Evolutionary conservation across 2,888 invertebrate genomes (phyloP), one percentile per base, ranked within the genome.

Genomic region (Temnothorax unifasciatus): DNA sequence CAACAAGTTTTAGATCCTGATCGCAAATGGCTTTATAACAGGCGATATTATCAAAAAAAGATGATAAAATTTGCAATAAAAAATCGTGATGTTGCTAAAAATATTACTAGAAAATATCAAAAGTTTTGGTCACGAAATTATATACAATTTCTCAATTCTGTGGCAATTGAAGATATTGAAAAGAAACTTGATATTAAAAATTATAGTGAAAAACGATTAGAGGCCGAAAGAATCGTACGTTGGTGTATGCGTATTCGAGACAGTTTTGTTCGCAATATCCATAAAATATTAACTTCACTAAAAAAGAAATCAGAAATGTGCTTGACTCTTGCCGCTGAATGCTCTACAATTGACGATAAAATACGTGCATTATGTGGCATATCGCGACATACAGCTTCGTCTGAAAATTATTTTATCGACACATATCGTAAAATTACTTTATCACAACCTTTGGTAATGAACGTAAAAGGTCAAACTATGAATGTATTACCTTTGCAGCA

Each of bases 241-340:
- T 21, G 25, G 4, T 68, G 50, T 34, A 38, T 54, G 21, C 3
- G 9, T 21, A 38, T 71, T 38, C 3, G 38, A 38, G 2, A 54
- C 0, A 38, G 8, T 34, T 18, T 25, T 18, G 8, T 34, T 3
- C 8, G 34, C 9, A 3, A 61, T 61, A 61, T 34, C 0, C 1
- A 18, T 1, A 18, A 34, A 61, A 18, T 61, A 18, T 61, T 61
- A 61, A 0, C 9, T n/a, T 3, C 8, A 5, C 4, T 73, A 41
- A 73, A 38, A 73, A 54, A 73, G 18, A 73, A 57, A 41, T 8
- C 54, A 25, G 25, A 73, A 73, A n/a, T 18, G 1, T 38, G 38
- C 5, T 71, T 71, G 3, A 41, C 34, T 71, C 21, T 54, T 21
- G 34, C 13, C 0, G 6, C 0, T 13, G n/a, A 71, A 38, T 69